phyloP scores from a whole-genome alignment of 2,797 vertebrate genomes.

The Tapirus indicus region DNA sequence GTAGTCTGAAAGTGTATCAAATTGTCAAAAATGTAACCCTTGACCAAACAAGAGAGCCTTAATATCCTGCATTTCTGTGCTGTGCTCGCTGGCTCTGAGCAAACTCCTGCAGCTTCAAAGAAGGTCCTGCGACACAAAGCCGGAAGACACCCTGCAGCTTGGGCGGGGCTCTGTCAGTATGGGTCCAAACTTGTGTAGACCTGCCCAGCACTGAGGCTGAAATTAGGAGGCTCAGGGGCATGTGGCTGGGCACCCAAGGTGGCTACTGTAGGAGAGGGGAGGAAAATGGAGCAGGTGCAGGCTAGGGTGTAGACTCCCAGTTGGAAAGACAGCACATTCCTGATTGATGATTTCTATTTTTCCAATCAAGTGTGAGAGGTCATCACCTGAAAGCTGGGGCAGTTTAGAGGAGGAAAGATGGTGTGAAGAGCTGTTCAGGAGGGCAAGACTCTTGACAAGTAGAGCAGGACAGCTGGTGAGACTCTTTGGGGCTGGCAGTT shows the following conservation, averaged over 20 bases:
- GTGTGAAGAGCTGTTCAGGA: background rate
- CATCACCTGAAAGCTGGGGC: background rate
- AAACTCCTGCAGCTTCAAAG: background rate
- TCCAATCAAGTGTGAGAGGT: background rate
- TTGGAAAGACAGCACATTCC: background rate
- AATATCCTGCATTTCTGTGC: background rate
- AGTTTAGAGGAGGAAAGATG: background rate
- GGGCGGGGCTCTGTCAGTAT: background rate
- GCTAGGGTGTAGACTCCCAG: fast-evolving
- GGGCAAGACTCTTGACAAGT: background rate
- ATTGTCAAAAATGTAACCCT: background rate
- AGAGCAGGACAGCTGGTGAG: background rate
- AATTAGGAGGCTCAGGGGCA: too few relatives aligned
- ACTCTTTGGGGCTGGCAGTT: background rate
- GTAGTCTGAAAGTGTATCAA: background rate
- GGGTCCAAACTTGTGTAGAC: background rate
- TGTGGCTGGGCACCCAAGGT: fast-evolving
- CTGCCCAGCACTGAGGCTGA: background rate
- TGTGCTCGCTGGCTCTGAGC: background rate
- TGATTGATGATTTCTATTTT: background rate
- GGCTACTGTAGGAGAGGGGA: background rate
- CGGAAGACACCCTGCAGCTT: background rate
- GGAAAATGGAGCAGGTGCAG: background rate
- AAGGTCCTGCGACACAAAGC: background rate
- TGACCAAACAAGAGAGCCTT: background rate